Percentiles rank a stretch among this genome's conserved stretches.
phyloP scores from a whole-genome alignment of 2,888 invertebrate species.

The Anticlea derivata region DNA sequence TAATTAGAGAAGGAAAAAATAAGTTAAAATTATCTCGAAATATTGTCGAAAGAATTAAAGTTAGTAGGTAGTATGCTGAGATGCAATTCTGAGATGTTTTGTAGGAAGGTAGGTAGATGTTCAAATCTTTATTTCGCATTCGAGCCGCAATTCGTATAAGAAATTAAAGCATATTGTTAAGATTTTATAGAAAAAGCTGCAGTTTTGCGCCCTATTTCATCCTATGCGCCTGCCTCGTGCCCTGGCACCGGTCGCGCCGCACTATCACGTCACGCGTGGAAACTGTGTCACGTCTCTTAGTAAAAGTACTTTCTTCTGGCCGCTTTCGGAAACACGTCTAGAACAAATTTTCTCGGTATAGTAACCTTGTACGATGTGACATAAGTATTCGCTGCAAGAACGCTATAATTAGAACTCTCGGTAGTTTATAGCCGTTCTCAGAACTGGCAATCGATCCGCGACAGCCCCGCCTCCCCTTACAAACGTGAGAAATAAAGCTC shows the following conservation, averaged over 20 bases:
- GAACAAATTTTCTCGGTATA: constrained; percentile 71
- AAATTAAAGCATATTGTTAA: constrained; percentile 21
- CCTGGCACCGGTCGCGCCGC: constrained; percentile 33
- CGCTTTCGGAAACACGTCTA: constrained; percentile 80
- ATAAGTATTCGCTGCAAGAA: constrained; percentile 63
- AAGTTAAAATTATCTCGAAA: too few species aligned
- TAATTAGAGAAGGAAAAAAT: too few species aligned
- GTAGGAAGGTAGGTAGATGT: constrained; percentile 1
- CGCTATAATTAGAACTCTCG: constrained; percentile 68
- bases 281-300: constrained; percentile 79
- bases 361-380: constrained; percentile 77
- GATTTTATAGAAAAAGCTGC: constrained; percentile 39
- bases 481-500: constrained; percentile 48
- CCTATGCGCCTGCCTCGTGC: constrained; percentile 29
- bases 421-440: constrained; percentile 57
- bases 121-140: constrained; percentile 8
- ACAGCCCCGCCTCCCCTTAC: constrained; percentile 41
- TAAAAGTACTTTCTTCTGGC: constrained; percentile 83
- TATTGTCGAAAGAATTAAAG: too few species aligned
- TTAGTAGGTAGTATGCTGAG: too few species aligned
- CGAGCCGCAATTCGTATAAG: constrained; percentile 5
- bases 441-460: constrained; percentile 61
- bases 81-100: too few species aligned
- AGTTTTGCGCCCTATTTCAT: constrained; percentile 38
- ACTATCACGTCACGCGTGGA: constrained; percentile 60